These are phyloP conservation scores for Ctenicera cuprea DNA, from an alignment of 2,888 invertebrate genomes.

Conservation along the genomic window DNA sequence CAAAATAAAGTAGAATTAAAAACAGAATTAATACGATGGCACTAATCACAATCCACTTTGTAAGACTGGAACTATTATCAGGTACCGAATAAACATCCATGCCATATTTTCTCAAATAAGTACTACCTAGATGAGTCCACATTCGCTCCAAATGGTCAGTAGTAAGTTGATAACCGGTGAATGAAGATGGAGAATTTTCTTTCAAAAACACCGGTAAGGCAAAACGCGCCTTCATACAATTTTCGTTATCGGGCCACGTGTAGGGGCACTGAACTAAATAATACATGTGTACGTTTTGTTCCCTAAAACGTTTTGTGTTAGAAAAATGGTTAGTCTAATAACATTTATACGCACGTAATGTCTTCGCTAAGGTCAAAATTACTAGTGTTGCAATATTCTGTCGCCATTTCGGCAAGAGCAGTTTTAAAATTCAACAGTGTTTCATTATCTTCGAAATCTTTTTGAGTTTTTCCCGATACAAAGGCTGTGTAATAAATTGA, in stretches of 20 bases:
- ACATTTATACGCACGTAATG: slow-evolving; percentile 52
- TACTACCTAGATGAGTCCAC: slow-evolving; percentile 53
- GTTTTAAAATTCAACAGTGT: slow-evolving; percentile 39
- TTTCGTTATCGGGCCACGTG: slow-evolving; percentile 55
- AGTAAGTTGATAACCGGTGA: slow-evolving; percentile 54
- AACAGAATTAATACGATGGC: slow-evolving; percentile 41
- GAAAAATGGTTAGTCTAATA: background rate
- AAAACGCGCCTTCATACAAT: slow-evolving; percentile 51
- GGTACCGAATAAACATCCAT: slow-evolving; percentile 48
- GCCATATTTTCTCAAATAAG: slow-evolving; percentile 37
- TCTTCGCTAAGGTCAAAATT: slow-evolving; percentile 35
- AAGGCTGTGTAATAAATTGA: slow-evolving; percentile 45
- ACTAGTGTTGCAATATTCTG: slow-evolving; percentile 48
- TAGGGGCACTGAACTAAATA: slow-evolving; percentile 48
- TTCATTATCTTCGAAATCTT: slow-evolving; percentile 20
- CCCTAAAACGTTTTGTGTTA: slow-evolving; percentile 32
- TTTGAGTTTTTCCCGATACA: slow-evolving; percentile 35
- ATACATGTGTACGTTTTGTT: slow-evolving; percentile 51
- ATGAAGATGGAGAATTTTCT: slow-evolving; percentile 42
- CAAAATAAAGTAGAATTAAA: slow-evolving; percentile 32
- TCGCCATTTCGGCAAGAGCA: slow-evolving; percentile 51
- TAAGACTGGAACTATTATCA: slow-evolving; percentile 26
- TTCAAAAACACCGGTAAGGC: slow-evolving; percentile 52
- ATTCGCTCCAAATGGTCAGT: slow-evolving; percentile 50
- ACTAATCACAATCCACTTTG: slow-evolving; percentile 49